These are phyloP conservation scores for Mesoligia furuncula DNA, from an alignment of 2,888 invertebrate species.

Conservation along the genomic window DNA sequence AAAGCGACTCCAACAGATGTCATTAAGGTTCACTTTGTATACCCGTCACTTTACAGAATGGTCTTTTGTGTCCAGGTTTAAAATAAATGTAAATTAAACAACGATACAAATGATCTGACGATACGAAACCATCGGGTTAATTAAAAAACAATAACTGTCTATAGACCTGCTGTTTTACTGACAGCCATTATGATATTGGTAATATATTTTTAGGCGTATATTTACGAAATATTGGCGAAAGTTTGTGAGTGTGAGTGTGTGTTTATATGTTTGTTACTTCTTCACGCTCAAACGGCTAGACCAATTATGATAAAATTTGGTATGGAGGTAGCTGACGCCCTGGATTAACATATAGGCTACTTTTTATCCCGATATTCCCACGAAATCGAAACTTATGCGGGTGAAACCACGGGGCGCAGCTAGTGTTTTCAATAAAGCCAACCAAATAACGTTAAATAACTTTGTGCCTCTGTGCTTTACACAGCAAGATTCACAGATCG, in stretches of 20 bases:
- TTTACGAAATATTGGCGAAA: too few relatives aligned
- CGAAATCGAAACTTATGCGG: too few relatives aligned
- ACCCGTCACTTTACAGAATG: neutral
- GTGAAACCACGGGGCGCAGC: too few relatives aligned
- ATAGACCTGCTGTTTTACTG: constrained; percentile 14
- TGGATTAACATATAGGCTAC: too few relatives aligned
- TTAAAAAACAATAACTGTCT: constrained; percentile 57
- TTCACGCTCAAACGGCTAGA: too few relatives aligned
- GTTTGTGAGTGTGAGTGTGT: too few relatives aligned
- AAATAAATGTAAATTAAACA: constrained; percentile 45
- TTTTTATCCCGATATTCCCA: too few relatives aligned
- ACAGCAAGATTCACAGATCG: too few relatives aligned
- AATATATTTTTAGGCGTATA: constrained; percentile 2
- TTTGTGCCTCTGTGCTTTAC: too few relatives aligned
- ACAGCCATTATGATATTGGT: constrained; percentile 5
- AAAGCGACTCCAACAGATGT: neutral
- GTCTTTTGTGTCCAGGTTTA: constrained; percentile 11
- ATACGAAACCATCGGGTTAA: constrained; percentile 28
- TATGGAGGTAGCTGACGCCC: too few relatives aligned
- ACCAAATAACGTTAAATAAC: neutral
- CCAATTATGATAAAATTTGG: too few relatives aligned
- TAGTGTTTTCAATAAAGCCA: constrained; percentile 6
- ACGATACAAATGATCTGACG: constrained; percentile 29
- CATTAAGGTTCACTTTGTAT: constrained; percentile 5
- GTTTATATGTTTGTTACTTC: too few relatives aligned